Evolutionary conservation across 2,888 invertebrate species (phyloP), one percentile per base, ranked within the genome.

Genomic region (Isotomurus palustris): DNA sequence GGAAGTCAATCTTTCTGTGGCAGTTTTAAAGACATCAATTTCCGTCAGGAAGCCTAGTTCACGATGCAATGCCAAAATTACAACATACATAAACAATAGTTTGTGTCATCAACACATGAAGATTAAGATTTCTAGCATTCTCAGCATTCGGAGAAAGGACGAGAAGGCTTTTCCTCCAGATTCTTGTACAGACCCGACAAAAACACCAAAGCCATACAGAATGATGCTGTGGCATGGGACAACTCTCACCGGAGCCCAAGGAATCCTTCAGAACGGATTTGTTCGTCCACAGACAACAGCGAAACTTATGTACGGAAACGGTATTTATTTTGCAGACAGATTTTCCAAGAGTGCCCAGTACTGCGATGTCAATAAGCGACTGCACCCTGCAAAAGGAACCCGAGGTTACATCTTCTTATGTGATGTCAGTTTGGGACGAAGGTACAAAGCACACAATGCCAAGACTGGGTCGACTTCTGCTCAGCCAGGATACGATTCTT

Each of bases 211-310:
- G 3, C n/a, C 22, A n/a, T 51, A 27, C 28, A 22, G 62, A 1
- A 53, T 53, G 53, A 45, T 59, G 41, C 36, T 62, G 17, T 62
- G 56, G 56, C 62, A 62, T 27, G 62, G 62, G 2, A 59, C 59
- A 1, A 52, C 43, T 14, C 48, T 32, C 8, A 5, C 3, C 4
- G 19, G 1, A 5, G 43, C 58, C 6, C 14, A 21, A 3, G 12
- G 45, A 1, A 62, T 62, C 17, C 38, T 62, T 8, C 17, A 41
- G 21, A 50, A 52, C n/a, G 62, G 62, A 4, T 56, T 58, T 8
- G n/a, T 14, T 32, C 32, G 8, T 10, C 32, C 32, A 32, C 10
- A 6, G 3, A 51, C 10, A 19, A 51, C 21, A 2, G 41, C 6
- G 51, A 40, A 32, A 10, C 32, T 32, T 32, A 32, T 32, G 32